Evolutionary conservation across 2,113 vertebrate species (phyloP), one percentile per base, ranked within the genome.

Genomic region (Apus apus): DNA sequence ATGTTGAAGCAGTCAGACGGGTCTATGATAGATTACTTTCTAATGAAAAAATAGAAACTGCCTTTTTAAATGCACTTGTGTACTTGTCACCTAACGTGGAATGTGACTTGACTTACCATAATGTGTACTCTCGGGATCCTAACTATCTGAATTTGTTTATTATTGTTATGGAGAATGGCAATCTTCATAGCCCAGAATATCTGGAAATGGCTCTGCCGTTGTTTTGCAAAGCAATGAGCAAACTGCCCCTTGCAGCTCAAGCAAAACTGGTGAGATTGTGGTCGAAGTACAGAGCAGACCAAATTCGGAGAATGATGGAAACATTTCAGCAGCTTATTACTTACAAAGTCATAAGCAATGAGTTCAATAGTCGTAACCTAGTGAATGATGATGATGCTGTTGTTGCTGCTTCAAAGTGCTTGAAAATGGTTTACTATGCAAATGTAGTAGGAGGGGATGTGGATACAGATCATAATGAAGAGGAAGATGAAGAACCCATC

Each of bases 301-400:
- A 99, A 97, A 98, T 99, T 90, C 98, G 99, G 46, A 98, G 99
- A 73, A 98, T 99, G 98, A 99, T 99, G 98, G 99, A 99, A 97
- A 99, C 99, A 16, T 99, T 99, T 98, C 99, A 99, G 96, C 99
- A 99, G 93, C 98, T 99, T 92, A 99, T 99, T 94, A 99, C 99
- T 16, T 99, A 99, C 98, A 99, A 99, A 48, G 98, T 99, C 30
- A 98, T 99, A 97, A 99, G 99, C 98, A 99, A 99, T 13, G 99
- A 99, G 80, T 99, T 99, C 53, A 98, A 98, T 87, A 98, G 97
- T 25, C 98, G 99, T 27, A 99, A 99, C 89, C 98, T 99, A 85
- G 99, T 99, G 43, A 99, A 99, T 17, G 99, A 99, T 11, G 99
- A 99, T 27, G 99, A 99, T 88, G 98, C 99, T 3, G 99, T 99